phyloP scores from a whole-genome alignment of 2,797 vertebrate genomes.

The Enteromius unitaeniatus region DNA sequence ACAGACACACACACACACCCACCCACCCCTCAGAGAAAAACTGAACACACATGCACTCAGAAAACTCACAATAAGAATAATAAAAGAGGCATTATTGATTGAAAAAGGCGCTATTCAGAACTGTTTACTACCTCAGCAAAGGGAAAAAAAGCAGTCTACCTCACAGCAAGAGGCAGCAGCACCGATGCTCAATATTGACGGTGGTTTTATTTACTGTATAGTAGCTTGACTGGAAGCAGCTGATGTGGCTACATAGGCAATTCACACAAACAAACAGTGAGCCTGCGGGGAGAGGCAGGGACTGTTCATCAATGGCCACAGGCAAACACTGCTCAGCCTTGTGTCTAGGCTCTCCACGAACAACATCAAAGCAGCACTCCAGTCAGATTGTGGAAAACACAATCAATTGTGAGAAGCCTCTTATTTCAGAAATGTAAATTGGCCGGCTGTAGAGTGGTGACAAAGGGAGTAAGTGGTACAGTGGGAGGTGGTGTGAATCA shows the following conservation, averaged over 20 bases:
- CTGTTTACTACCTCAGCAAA: conserved; percentile 46
- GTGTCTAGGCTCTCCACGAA: conserved; percentile 32
- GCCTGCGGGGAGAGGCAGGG: conserved; percentile 48
- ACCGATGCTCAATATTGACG: conserved; percentile 53
- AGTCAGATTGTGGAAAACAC: conserved; percentile 46
- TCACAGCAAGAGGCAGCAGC: conserved; percentile 58
- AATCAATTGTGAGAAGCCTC: conserved; percentile 54
- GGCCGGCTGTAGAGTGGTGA: conserved; percentile 15
- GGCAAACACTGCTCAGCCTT: conserved; percentile 49
- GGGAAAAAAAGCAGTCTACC: conserved; percentile 38
- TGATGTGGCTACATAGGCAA: conserved; percentile 53
- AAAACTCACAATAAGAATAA: conserved; percentile 32
- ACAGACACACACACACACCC: too few relatives aligned
- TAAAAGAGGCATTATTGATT: conserved; percentile 49
- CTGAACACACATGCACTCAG: neutral
- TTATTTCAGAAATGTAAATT: conserved; percentile 35
- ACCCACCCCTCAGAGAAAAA: neutral
- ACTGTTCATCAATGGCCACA: conserved; percentile 48
- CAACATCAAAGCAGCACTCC: conserved; percentile 48
- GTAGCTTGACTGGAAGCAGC: conserved; percentile 54
- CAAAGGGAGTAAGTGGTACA: conserved; percentile 23
- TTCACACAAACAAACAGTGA: conserved; percentile 56
- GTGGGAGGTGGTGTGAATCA: conserved; percentile 16
- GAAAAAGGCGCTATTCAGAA: conserved; percentile 29
- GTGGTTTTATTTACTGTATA: conserved; percentile 62